phyloP scores from a whole-genome alignment of 1,140 invertebrate species.

The Eciton burchellii region DNA sequence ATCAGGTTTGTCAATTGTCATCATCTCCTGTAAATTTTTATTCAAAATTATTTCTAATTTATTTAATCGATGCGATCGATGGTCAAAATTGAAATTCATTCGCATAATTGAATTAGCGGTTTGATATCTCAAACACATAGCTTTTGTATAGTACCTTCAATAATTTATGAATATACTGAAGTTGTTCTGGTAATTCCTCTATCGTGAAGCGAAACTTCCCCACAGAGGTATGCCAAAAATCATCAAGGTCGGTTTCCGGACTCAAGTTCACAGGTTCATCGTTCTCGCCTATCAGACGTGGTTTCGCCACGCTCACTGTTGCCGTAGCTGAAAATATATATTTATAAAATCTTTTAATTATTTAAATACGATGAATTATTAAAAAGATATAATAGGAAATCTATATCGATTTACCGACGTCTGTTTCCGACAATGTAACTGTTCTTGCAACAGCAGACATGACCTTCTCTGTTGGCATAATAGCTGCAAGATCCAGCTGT shows the following conservation, averaged over 20 bases:
- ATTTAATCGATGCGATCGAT: background rate
- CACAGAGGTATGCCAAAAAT: conserved; percentile 96
- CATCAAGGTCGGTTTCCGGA: conserved; percentile 89
- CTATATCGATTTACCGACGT: conserved; percentile 89
- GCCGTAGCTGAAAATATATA: conserved; percentile 85
- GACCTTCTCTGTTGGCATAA: conserved; percentile 93
- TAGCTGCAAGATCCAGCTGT: conserved; percentile 92
- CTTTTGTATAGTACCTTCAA: conserved; percentile 88
- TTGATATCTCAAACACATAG: too few relatives aligned
- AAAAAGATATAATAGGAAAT: conserved; percentile 14
- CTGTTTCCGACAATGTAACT: conserved; percentile 94
- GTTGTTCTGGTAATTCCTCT: conserved; percentile 95
- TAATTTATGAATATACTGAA: conserved; percentile 96
- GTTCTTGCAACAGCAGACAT: conserved; percentile 93
- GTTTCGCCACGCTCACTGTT: conserved; percentile 88
- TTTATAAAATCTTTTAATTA: background rate
- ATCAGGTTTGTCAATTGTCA: conserved; percentile 94
- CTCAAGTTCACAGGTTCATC: conserved; percentile 89
- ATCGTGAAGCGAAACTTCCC: conserved; percentile 97
- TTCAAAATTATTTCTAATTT: background rate
- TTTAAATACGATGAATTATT: conserved; percentile 9
- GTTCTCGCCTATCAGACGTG: conserved; percentile 90
- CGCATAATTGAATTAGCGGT: conserved; percentile 15
- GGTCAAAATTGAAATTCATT: background rate
- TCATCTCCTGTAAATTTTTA: conserved; percentile 89